Evolutionary conservation across 2,797 vertebrate species (phyloP).

Genomic region (Zenarchopterus dispar): DNA sequence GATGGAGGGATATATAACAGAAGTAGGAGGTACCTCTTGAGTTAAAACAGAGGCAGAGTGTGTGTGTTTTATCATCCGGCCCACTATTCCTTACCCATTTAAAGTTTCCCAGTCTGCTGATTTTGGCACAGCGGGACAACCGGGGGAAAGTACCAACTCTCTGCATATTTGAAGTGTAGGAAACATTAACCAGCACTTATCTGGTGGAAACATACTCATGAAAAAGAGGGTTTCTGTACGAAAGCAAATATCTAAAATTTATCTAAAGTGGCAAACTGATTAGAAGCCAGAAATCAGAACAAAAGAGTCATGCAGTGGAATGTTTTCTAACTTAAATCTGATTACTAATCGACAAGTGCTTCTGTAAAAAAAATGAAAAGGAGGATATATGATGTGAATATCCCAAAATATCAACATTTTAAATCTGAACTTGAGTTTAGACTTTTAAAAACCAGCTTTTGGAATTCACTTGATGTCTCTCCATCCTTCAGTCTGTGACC

Average conservation of each 20-base stretch:
- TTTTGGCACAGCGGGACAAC: conserved; percentile 47
- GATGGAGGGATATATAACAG: too few relatives aligned
- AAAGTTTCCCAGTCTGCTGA: conserved; percentile 47
- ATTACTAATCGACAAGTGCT: too few relatives aligned
- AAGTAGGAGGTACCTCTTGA: too few relatives aligned
- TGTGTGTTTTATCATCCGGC: conserved; percentile 1
- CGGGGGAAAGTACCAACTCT: conserved; percentile 49
- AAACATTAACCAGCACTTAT: conserved; percentile 15
- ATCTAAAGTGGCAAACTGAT: not conserved
- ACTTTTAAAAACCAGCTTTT: not conserved
- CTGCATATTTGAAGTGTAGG: conserved; percentile 14
- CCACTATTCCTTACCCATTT: conserved; percentile 17
- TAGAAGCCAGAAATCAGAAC: conserved; percentile 4
- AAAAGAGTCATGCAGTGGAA: not conserved
- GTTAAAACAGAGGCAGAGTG: too few relatives aligned
- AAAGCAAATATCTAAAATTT: conserved; percentile 6
- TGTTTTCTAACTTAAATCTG: too few relatives aligned
- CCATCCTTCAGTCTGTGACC: not conserved
- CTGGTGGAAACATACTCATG: conserved; percentile 20
- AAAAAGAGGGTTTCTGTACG: conserved; percentile 3
- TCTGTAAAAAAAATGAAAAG: too few relatives aligned
- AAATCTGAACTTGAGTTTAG: not conserved
- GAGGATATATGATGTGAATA: too few relatives aligned
- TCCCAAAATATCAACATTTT: not conserved
- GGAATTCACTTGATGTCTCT: not conserved